A percentile compares a stretch with the other conserved stretches of the same genome.
phyloP scores from a whole-genome alignment of 2,888 invertebrate species.

The Nemotelus nigrinus region DNA sequence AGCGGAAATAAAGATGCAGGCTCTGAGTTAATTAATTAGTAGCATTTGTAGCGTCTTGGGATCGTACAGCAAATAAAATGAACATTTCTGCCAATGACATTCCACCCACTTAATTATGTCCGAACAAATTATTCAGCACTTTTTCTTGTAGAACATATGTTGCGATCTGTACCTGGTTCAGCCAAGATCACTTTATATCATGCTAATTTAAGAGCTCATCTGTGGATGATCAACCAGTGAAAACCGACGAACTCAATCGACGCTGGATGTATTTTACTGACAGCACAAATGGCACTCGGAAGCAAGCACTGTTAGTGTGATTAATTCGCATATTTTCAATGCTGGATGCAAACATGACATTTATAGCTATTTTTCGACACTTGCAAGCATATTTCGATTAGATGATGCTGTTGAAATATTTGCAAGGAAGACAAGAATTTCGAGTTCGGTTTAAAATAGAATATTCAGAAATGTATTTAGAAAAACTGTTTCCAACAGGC shows the following conservation, averaged over 20 bases:
- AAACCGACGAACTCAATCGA: conserved; percentile 35
- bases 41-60: conserved; percentile 5
- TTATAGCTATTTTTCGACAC: conserved; percentile 22
- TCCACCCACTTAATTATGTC: conserved; percentile 50
- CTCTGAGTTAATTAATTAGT: conserved; percentile 32
- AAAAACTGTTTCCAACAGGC: no score
- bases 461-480: no score
- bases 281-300: not conserved
- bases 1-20: conserved; percentile 38
- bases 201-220: conserved; percentile 34
- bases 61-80: not conserved
- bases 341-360: conserved; percentile 30
- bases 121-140: conserved; percentile 51
- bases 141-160: conserved; percentile 48
- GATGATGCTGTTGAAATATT: not conserved
- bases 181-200: conserved; percentile 44
- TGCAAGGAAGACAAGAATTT: no score
- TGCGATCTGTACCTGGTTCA: conserved; percentile 44
- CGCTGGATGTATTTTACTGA: not conserved
- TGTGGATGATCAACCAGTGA: not conserved
- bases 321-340: conserved; percentile 7
- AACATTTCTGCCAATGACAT: conserved; percentile 13
- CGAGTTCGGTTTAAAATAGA: no score
- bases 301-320: conserved; percentile 3
- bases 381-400: conserved; percentile 28